Evolutionary conservation across 2,113 vertebrate genomes (phyloP).

Genomic region (Salvelinus fontinalis): DNA sequence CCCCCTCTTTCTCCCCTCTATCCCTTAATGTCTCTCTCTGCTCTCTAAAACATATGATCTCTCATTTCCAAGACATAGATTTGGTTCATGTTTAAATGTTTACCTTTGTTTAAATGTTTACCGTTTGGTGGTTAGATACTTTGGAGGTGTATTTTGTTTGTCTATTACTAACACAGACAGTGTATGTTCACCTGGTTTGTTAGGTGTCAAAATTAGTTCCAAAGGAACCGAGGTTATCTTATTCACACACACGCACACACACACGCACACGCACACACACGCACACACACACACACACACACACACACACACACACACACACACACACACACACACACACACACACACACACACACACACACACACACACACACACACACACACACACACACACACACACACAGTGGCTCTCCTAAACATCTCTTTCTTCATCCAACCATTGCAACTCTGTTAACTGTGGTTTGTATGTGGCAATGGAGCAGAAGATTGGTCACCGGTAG

Average conservation of each 20-base stretch:
- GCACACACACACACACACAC: too few relatives aligned
- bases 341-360: too few relatives aligned
- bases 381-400: too few relatives aligned
- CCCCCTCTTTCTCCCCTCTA: not conserved
- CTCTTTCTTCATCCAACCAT: not conserved
- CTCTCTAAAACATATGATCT: too few relatives aligned
- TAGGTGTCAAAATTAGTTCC: not conserved
- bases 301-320: too few relatives aligned
- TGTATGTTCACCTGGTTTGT: not conserved
- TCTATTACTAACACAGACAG: not conserved
- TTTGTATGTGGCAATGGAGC: not conserved
- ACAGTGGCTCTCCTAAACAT: too few relatives aligned
- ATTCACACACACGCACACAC: too few relatives aligned
- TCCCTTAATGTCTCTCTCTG: not conserved
- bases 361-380: too few relatives aligned
- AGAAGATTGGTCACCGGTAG: not conserved
- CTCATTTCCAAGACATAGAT: not conserved
- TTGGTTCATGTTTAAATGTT: not conserved
- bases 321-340: too few relatives aligned
- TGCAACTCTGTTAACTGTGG: not conserved
- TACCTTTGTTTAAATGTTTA: not conserved
- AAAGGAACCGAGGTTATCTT: too few relatives aligned
- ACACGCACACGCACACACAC: too few relatives aligned
- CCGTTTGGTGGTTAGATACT: not conserved
- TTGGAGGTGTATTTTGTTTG: not conserved